Evolutionary conservation across 2,888 invertebrate species (phyloP).

Genomic region (Aphelenchoides bicaudatus): DNA sequence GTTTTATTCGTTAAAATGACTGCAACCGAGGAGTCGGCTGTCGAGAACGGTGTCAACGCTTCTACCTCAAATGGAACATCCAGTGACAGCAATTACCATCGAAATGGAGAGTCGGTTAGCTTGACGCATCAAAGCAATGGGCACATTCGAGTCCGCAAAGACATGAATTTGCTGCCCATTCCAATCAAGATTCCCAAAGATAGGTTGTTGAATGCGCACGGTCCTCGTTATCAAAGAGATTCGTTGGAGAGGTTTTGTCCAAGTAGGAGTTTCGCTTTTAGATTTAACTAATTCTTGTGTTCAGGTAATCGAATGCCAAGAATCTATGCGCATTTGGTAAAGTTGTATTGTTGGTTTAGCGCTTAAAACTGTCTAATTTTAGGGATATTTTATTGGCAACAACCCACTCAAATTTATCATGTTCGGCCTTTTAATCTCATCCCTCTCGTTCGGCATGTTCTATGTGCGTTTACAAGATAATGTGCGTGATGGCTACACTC

Average conservation of each 20-base stretch:
- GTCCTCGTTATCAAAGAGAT: neutral
- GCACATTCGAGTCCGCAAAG: neutral
- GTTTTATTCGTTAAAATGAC: too few relatives aligned
- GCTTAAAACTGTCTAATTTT: neutral
- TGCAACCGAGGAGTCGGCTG: too few relatives aligned
- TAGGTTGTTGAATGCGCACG: slow-evolving; percentile 10
- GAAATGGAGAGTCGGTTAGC: too few relatives aligned
- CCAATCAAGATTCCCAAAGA: neutral
- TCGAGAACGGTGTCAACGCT: too few relatives aligned
- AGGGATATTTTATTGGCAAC: slow-evolving; percentile 20
- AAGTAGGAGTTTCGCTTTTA: neutral
- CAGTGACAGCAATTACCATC: too few relatives aligned
- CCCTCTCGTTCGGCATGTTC: slow-evolving; percentile 17
- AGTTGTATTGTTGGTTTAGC: neutral
- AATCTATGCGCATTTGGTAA: slow-evolving; percentile 11
- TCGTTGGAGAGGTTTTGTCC: slow-evolving; percentile 16
- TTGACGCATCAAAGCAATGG: neutral
- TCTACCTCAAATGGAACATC: too few relatives aligned
- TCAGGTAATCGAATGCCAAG: slow-evolving; percentile 10
- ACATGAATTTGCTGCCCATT: slow-evolving; percentile 5
- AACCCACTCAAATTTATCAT: slow-evolving; percentile 39
- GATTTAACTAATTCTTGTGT: neutral
- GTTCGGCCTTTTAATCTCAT: slow-evolving; percentile 36
- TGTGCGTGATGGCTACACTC: slow-evolving; percentile 58
- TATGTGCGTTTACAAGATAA: slow-evolving; percentile 29